A percentile compares a stretch with the other conserved stretches of the same genome.
Evolutionary conservation across 2,888 invertebrate species (phyloP).

Genomic region (Perizoma affinitatum): DNA sequence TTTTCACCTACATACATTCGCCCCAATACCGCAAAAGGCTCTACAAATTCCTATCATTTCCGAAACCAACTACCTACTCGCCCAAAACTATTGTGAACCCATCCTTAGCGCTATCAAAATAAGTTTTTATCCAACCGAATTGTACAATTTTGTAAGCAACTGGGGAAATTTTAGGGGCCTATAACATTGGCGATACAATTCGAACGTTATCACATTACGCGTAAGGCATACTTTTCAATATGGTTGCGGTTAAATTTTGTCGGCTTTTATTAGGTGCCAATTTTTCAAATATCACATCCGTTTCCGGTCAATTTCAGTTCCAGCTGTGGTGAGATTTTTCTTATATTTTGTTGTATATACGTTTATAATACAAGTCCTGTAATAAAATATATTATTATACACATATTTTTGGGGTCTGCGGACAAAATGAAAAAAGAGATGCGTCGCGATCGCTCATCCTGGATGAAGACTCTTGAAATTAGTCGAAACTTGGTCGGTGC

Average conservation of each 20-base stretch:
- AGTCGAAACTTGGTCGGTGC: too few relatives aligned
- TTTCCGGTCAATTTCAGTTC: constrained; percentile 58
- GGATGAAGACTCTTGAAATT: too few relatives aligned
- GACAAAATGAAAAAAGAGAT: too few relatives aligned
- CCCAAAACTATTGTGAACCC: constrained; percentile 14
- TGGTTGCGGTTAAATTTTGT: constrained; percentile 34
- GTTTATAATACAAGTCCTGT: too few relatives aligned
- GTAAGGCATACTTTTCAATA: constrained; percentile 8
- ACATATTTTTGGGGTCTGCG: too few relatives aligned
- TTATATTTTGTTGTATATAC: constrained; percentile 43
- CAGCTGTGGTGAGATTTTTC: constrained; percentile 31
- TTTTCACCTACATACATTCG: constrained; percentile 29
- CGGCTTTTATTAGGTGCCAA: constrained; percentile 53
- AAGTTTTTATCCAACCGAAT: constrained; percentile 6
- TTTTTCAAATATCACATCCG: constrained; percentile 57
- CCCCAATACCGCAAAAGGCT: constrained; percentile 49
- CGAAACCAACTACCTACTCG: constrained; percentile 35
- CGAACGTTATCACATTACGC: background rate
- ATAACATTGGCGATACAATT: background rate
- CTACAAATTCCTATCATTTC: constrained; percentile 54
- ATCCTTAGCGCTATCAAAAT: background rate
- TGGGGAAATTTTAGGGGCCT: background rate
- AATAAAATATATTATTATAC: too few relatives aligned
- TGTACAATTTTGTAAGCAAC: background rate
- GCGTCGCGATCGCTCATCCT: too few relatives aligned